Percentiles rank a stretch among this genome's conserved stretches.
These are phyloP conservation scores for Drosophila tsacasi DNA, from an alignment of 1,140 invertebrate genomes.

Conservation along the genomic window DNA sequence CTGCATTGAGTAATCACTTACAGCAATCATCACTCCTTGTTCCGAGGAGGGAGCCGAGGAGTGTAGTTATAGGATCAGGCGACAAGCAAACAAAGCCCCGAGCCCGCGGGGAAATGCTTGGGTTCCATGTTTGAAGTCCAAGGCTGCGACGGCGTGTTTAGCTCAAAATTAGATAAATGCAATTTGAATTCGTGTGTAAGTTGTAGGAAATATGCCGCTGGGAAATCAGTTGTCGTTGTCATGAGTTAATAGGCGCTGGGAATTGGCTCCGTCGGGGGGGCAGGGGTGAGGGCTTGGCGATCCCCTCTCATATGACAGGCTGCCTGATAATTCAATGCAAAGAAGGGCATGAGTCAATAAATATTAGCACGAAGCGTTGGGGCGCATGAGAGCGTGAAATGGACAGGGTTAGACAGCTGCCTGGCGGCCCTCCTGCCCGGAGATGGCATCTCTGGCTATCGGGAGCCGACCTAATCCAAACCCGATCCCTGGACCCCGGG, in stretches of 20 bases:
- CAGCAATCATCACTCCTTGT: slow-evolving; percentile 18
- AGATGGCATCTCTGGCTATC: slow-evolving; percentile 30
- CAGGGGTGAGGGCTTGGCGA: background rate
- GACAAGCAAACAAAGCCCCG: slow-evolving; percentile 33
- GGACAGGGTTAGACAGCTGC: slow-evolving; percentile 10
- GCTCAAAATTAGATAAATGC: slow-evolving; percentile 79
- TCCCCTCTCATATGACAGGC: slow-evolving; percentile 10
- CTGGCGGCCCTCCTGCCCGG: background rate
- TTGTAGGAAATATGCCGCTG: slow-evolving; percentile 63
- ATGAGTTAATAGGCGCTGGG: slow-evolving; percentile 75
- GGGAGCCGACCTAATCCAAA: background rate
- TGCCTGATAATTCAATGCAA: slow-evolving; percentile 69
- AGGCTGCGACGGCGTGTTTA: slow-evolving; percentile 50
- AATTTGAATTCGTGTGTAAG: slow-evolving; percentile 72
- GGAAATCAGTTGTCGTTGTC: slow-evolving; percentile 78
- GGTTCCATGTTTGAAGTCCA: slow-evolving; percentile 38
- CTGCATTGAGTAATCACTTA: slow-evolving; percentile 44
- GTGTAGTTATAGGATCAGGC: slow-evolving; percentile 22
- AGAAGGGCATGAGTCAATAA: slow-evolving; percentile 41
- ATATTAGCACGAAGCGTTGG: slow-evolving; percentile 54
- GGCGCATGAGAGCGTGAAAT: slow-evolving; percentile 40
- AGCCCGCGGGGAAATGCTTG: slow-evolving; percentile 29
- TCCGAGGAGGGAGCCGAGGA: background rate
- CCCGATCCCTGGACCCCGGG: background rate
- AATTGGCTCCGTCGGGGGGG: slow-evolving; percentile 32